Conservation (phyloP, 2,888 invertebrate species). For the Pseudanteris insignis region DNA sequence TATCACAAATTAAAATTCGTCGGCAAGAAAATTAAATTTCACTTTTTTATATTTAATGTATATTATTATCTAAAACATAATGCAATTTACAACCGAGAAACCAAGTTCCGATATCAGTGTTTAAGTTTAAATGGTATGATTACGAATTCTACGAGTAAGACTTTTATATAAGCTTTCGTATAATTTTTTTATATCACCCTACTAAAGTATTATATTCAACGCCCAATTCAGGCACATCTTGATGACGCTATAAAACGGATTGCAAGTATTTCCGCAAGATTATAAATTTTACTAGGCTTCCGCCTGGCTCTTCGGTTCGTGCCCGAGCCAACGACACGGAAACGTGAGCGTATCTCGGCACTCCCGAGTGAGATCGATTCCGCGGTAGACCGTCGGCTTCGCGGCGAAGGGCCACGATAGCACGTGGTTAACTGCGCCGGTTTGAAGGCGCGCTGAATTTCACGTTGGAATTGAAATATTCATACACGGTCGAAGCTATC, state of each 20-base stretch:
- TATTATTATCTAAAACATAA: no score
- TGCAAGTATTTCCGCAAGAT: constrained; percentile 2
- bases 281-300: constrained; percentile 10
- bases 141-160: no score
- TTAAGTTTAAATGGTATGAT: no score
- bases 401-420: constrained; percentile 38
- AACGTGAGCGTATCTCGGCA: constrained; percentile 18
- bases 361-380: constrained; percentile 51
- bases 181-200: no score
- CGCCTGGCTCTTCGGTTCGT: constrained; percentile 9
- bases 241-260: neutral
- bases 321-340: constrained; percentile 1
- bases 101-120: no score
- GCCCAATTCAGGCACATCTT: neutral
- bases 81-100: no score
- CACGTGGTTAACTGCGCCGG: constrained; percentile 48
- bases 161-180: no score
- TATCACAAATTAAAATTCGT: no score
- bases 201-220: neutral
- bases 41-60: no score
- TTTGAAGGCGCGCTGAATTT: constrained; percentile 55
- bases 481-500: constrained; percentile 50
- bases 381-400: constrained; percentile 49
- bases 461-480: constrained; percentile 59
- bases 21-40: no score